A percentile compares a stretch with the other conserved stretches of the same genome.
phyloP scores from a whole-genome alignment of 2,113 vertebrate species.

The Ginglymostoma cirratum region DNA sequence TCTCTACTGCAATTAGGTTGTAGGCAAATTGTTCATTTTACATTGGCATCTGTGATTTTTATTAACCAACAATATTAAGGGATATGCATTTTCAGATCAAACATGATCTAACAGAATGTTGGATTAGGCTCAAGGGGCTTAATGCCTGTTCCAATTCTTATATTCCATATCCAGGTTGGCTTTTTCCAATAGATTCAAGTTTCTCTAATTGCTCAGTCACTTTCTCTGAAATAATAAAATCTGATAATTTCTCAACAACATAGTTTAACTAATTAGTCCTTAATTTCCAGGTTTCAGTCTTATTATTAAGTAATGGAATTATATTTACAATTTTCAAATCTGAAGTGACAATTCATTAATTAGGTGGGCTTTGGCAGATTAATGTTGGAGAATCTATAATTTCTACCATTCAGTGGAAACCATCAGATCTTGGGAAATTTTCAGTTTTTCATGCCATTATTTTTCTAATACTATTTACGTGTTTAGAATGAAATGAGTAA shows the following conservation, averaged over 20 bases:
- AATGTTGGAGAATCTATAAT: neutral
- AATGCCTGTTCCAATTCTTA: neutral
- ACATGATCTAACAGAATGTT: neutral
- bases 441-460: neutral
- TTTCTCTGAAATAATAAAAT: neutral
- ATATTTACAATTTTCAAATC: neutral
- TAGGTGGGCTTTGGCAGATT: neutral
- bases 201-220: neutral
- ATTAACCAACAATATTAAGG: neutral
- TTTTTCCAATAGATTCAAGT: neutral
- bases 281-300: neutral
- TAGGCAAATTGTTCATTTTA: neutral
- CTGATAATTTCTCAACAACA: neutral
- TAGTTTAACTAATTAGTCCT: neutral
- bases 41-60: neutral
- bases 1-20: neutral
- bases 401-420: neutral
- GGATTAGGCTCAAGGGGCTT: neutral
- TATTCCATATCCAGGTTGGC: neutral
- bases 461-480: neutral
- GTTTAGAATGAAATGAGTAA: neutral
- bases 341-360: neutral
- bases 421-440: neutral
- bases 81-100: neutral
- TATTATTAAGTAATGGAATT: neutral